phyloP scores from a whole-genome alignment of 2,113 vertebrate genomes.

The Tamias sibiricus region DNA sequence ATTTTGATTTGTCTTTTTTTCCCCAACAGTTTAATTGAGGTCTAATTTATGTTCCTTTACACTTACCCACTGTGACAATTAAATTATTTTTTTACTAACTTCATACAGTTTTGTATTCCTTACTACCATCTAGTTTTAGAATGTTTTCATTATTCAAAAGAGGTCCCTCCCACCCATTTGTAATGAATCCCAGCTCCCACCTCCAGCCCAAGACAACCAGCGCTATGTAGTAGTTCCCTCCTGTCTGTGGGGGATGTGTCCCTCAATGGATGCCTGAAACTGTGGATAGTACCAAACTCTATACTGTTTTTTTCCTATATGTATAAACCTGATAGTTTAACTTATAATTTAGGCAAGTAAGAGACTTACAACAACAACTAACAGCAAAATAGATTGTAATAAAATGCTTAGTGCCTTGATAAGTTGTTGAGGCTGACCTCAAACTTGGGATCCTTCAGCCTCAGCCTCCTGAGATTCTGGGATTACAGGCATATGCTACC shows the following conservation, averaged over 20 bases:
- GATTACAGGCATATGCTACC: too few species aligned
- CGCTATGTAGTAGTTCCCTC: not conserved
- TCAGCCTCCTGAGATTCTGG: too few species aligned
- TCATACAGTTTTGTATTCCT: not conserved
- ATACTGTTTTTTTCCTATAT: not conserved
- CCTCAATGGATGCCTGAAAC: not conserved
- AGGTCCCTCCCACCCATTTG: not conserved
- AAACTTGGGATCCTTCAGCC: too few species aligned
- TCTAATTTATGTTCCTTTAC: not conserved
- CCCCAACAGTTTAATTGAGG: not conserved
- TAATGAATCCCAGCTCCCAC: not conserved
- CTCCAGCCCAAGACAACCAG: not conserved
- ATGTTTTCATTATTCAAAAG: not conserved
- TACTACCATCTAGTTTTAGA: not conserved
- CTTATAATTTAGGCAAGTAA: not conserved
- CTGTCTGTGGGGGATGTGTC: not conserved
- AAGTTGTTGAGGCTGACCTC: too few species aligned
- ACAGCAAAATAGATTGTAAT: not conserved
- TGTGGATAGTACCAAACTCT: not conserved
- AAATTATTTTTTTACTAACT: conserved; percentile 52
- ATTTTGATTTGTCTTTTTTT: not conserved
- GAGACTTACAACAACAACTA: not conserved
- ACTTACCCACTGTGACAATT: not conserved
- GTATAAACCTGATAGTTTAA: not conserved
- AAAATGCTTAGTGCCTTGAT: too few species aligned